Conservation (phyloP, 2,888 invertebrate genomes). For the Portevinia maculata region DNA sequence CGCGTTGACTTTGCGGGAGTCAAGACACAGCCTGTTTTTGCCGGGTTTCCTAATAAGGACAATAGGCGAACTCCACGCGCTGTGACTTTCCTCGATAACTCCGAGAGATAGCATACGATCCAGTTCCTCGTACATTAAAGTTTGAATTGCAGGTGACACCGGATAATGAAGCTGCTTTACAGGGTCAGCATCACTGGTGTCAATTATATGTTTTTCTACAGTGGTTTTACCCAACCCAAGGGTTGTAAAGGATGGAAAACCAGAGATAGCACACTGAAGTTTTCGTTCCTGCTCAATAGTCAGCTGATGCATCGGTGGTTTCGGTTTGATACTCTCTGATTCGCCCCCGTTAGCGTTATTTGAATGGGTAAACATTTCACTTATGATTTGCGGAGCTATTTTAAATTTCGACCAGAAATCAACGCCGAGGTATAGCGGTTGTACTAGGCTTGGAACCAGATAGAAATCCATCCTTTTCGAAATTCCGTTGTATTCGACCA, state of each 20-base stretch:
- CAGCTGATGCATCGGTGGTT: not conserved
- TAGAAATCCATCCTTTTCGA: not conserved
- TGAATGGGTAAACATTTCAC: not conserved
- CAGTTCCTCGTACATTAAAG: not conserved
- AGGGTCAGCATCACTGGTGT: conserved; percentile 2
- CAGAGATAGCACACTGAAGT: not conserved
- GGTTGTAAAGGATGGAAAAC: not conserved
- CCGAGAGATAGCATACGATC: conserved; percentile 12
- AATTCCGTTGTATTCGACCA: not conserved
- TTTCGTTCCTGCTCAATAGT: not conserved
- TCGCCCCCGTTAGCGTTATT: not conserved
- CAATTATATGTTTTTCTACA: conserved; percentile 3
- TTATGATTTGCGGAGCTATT: conserved; percentile 5
- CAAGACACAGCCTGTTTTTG: no score
- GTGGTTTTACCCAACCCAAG: conserved; percentile 22
- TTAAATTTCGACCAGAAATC: conserved; percentile 18
- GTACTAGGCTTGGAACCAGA: not conserved
- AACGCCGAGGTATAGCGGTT: not conserved
- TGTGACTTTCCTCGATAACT: conserved; percentile 14
- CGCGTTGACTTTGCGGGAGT: no score
- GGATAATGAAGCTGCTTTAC: conserved; percentile 10
- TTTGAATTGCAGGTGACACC: conserved; percentile 1
- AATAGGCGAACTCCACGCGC: conserved; percentile 16
- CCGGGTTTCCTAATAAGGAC: no score
- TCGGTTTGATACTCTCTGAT: not conserved